Percentiles rank a stretch among this genome's conserved stretches.
Conservation (phyloP, 2,888 invertebrate species). For the Parascotia fuliginaria region DNA sequence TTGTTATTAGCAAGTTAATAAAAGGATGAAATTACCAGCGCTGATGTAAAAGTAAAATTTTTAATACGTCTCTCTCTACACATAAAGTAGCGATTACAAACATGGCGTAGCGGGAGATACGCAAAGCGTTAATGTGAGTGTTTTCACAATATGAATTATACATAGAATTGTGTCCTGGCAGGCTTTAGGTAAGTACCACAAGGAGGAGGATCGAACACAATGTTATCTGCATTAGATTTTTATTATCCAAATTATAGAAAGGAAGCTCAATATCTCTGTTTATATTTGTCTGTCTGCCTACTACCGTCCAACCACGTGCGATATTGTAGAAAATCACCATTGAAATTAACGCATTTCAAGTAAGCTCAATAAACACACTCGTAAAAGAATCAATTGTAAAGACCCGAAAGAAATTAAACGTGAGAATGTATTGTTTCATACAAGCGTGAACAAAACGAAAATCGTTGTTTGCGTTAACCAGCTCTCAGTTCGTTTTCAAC, state of each 20-base stretch:
- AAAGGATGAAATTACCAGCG: conserved; percentile 44
- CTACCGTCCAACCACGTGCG: conserved; percentile 33
- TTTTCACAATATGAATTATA: conserved; percentile 70
- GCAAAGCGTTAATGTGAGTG: conserved; percentile 69
- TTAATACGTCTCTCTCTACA: conserved; percentile 52
- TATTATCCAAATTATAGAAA: conserved; percentile 29
- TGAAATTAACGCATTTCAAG: conserved; percentile 77
- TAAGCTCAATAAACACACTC: conserved; percentile 84
- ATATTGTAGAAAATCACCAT: conserved; percentile 67
- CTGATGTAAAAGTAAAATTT: conserved; percentile 50
- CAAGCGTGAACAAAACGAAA: conserved; percentile 80
- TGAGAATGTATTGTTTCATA: conserved; percentile 85
- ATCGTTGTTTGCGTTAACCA: conserved; percentile 78
- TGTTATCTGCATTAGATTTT: conserved; percentile 52
- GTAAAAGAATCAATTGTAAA: conserved; percentile 83
- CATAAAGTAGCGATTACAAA: conserved; percentile 62
- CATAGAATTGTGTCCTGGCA: conserved; percentile 57
- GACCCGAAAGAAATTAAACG: conserved; percentile 84
- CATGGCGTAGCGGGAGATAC: conserved; percentile 57
- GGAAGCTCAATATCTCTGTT: conserved; percentile 14
- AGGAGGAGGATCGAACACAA: conserved; percentile 64
- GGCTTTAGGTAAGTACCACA: no score
- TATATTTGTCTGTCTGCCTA: conserved; percentile 29
- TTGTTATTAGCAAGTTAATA: conserved; percentile 41
- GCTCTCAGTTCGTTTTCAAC: conserved; percentile 83